Base-by-base conservation (phyloP, 1,140 invertebrate genomes). In the Trichogramma pretiosum region DNA sequence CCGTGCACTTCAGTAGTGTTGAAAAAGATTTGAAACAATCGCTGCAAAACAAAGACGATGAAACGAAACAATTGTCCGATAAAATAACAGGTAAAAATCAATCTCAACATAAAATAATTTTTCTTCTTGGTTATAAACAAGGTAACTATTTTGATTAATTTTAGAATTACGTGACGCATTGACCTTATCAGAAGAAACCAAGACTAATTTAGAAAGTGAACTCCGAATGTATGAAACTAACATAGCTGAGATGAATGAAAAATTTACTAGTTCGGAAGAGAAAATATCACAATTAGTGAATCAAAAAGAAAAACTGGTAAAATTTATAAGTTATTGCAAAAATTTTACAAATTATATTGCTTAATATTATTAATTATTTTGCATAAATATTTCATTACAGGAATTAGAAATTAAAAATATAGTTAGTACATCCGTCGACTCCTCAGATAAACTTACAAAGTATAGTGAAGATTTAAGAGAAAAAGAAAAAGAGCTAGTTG, bases 401-500 rank as follows among this genome's bases (percentile, higher is more conserved):
- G 72, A 74, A 56, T 19, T 55, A 8, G 62, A 74, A 52, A 64
- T 73, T 19, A 58, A 63, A 9, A 60, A 59, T 40, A 51, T 68
- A 17, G 61, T 74, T 35, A 72, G 57, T 36, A 62, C 56, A 16
- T 71, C 70, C 0, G 54, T 59, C 1, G 62, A 74, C 53, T 73
- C 73, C 0, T 74, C 73, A 2, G 60, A 67, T 14, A 68, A 74
- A 37, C 59, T 82, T 35, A 63, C 72, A 50, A 74, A 60, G 50
- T 67, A 75, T 53, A 70, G 75, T 36, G 62, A 65, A 39, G 72
- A 78, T 36, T 65, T 75, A 32, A 63, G 73, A 46, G 65, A 63
- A 26, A 68, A 70, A 55, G 60, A 75, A 28, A 65, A 70, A 47
- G 76, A 78, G 52, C 54, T 80, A 5, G 63, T 72, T 35, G 57